A percentile compares a stretch with the other conserved stretches of the same genome.
Conservation (phyloP, 2,113 vertebrate genomes). For the Alosa alosa region DNA sequence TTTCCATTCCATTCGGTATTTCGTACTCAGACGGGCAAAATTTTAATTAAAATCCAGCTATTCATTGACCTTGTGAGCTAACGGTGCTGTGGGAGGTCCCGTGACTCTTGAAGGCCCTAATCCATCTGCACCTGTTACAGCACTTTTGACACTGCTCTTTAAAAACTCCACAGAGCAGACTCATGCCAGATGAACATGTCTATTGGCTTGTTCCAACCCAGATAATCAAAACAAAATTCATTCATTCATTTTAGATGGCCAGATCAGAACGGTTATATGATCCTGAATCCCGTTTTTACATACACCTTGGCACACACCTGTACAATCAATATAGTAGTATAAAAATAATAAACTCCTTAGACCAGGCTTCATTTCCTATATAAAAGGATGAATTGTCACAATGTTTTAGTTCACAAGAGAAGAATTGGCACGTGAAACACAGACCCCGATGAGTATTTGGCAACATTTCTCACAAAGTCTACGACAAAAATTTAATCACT, state of each 20-base stretch:
- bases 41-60: background rate
- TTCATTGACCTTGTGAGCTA: background rate
- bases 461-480: background rate
- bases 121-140: background rate
- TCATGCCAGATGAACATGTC: background rate
- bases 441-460: background rate
- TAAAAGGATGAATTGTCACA: background rate
- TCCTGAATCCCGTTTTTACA: background rate
- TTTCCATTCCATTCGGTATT: background rate
- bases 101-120: background rate
- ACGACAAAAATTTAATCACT: background rate
- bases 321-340: slow-evolving; percentile 11
- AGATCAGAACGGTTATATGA: background rate
- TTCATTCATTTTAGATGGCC: background rate
- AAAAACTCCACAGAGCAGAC: background rate
- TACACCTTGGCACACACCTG: slow-evolving; percentile 11
- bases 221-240: background rate
- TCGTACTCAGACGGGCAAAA: background rate
- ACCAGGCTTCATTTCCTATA: slow-evolving; percentile 11
- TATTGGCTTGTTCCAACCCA: background rate
- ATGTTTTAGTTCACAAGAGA: background rate
- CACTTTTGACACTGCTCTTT: background rate
- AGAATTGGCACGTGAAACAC: background rate
- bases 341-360: background rate
- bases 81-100: background rate